Evolutionary conservation across 2,113 vertebrate genomes (phyloP).

Genomic region (Axis porcinus): DNA sequence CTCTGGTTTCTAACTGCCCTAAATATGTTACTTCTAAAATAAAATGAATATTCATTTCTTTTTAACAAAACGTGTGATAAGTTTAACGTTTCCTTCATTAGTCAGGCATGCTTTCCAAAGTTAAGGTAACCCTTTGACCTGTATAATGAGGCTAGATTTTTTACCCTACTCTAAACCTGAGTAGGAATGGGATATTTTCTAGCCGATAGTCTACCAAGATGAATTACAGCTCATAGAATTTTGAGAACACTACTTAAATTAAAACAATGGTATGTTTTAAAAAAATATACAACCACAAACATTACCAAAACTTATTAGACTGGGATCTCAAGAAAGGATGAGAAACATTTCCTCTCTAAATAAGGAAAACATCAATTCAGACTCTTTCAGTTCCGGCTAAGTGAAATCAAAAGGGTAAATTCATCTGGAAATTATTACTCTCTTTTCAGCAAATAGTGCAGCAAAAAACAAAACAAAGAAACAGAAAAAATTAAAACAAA

Average conservation of each 20-base stretch:
- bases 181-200: background rate
- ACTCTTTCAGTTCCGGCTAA: background rate
- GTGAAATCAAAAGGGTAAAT: background rate
- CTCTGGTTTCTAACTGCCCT: background rate
- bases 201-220: background rate
- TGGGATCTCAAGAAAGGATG: background rate
- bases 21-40: background rate
- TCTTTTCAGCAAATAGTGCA: background rate
- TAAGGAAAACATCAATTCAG: background rate
- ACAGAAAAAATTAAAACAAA: background rate
- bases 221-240: background rate
- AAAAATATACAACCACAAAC: background rate
- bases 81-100: background rate
- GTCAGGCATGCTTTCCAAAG: background rate
- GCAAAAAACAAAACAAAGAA: background rate
- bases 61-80: background rate
- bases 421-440: background rate
- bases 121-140: background rate
- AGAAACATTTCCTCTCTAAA: background rate
- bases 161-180: background rate
- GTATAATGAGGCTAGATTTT: background rate
- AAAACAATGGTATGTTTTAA: background rate
- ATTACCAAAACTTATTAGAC: background rate
- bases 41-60: background rate
- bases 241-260: background rate